A percentile compares a stretch with the other conserved stretches of the same genome.
Conservation (phyloP, 2,797 vertebrate genomes). For the Sebastes kiyomatsui region DNA sequence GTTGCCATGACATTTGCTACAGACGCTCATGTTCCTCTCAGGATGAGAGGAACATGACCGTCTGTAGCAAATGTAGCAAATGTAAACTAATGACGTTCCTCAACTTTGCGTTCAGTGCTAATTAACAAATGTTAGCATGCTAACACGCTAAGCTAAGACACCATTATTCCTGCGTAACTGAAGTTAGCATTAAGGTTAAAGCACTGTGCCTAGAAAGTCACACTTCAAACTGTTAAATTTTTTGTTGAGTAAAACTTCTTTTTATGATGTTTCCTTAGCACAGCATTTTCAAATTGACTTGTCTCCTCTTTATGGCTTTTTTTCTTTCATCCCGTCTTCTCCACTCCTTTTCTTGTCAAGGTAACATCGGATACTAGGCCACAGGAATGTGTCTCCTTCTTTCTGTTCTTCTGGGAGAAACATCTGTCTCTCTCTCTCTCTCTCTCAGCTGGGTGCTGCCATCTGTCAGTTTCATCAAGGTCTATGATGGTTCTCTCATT, state of each 20-base stretch:
- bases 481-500: conserved; percentile 41
- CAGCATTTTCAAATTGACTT: background rate
- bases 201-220: background rate
- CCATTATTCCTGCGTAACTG: background rate
- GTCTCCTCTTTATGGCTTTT: background rate
- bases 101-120: too few relatives aligned
- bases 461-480: conserved; percentile 37
- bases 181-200: background rate
- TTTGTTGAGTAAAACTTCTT: background rate
- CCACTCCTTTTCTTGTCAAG: background rate
- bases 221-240: background rate
- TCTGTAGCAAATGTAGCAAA: too few relatives aligned
- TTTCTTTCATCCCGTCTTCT: background rate
- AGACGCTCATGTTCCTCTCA: background rate
- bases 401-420: background rate
- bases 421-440: background rate
- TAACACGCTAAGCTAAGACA: too few relatives aligned
- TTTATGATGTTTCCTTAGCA: background rate
- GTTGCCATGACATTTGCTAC: background rate
- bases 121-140: too few relatives aligned
- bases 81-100: too few relatives aligned
- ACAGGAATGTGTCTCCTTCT: background rate
- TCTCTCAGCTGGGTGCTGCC: conserved; percentile 24
- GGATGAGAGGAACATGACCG: too few relatives aligned
- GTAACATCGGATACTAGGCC: background rate